These are phyloP conservation scores for Exaiptasia diaphana DNA, from an alignment of 64 coral and sea anemone genomes.

Conservation along the genomic window DNA sequence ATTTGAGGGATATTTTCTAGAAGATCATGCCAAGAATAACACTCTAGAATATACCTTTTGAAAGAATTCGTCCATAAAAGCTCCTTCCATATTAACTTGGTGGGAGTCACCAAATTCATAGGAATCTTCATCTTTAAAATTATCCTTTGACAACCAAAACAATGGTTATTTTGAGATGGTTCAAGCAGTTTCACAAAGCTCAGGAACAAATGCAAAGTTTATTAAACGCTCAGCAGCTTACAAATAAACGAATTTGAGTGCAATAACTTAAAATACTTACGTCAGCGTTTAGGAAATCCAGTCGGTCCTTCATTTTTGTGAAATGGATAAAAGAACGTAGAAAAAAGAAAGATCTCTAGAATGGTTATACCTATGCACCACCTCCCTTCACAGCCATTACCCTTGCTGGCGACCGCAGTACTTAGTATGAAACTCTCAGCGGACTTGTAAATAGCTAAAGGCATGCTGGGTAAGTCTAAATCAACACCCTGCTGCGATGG, in stretches of 20 bases:
- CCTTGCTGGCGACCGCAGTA: not conserved
- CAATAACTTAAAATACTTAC: not conserved
- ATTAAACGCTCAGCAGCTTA: no score
- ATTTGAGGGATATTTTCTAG: not conserved
- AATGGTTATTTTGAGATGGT: not conserved
- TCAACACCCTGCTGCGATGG: no score
- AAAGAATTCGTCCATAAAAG: conserved; percentile 68
- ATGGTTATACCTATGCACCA: not conserved
- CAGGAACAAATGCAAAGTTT: not conserved
- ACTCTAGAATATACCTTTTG: conserved; percentile 1
- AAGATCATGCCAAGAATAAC: not conserved
- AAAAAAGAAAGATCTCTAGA: not conserved
- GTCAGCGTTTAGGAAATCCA: not conserved
- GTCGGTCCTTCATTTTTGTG: conserved; percentile 54
- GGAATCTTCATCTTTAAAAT: conserved; percentile 41
- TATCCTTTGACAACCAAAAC: conserved; percentile 27
- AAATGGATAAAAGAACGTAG: not conserved
- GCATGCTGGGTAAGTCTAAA: no score
- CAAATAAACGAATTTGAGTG: no score
- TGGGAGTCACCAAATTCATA: conserved; percentile 40
- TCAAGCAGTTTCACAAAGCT: not conserved
- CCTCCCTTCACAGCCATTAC: conserved; percentile 37
- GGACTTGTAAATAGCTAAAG: no score
- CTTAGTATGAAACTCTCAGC: not conserved
- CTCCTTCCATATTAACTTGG: conserved; percentile 38